A percentile compares a stretch with the other conserved stretches of the same genome.
phyloP scores from a whole-genome alignment of 1,140 invertebrate genomes.

The Armadillidium nasatum region DNA sequence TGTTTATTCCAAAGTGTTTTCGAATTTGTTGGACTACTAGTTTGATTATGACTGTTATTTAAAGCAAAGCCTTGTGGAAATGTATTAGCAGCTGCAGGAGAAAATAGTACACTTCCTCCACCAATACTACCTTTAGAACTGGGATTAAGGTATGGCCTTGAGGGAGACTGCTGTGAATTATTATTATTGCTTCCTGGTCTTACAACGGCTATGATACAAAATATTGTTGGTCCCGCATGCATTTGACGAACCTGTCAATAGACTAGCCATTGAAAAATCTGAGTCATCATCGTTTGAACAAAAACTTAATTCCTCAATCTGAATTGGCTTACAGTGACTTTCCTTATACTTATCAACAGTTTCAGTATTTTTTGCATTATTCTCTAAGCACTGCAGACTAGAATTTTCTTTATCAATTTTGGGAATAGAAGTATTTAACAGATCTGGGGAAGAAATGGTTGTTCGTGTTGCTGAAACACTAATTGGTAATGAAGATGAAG shows the following conservation, averaged over 20 bases:
- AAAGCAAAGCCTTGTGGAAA: not conserved
- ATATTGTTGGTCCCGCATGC: not conserved
- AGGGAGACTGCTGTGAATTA: not conserved
- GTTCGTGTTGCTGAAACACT: too few species aligned
- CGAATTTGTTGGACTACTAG: not conserved
- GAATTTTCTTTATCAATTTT: too few species aligned
- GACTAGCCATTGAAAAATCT: not conserved
- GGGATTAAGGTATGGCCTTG: not conserved
- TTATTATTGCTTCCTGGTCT: not conserved
- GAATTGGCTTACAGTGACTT: not conserved
- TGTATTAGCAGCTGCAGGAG: not conserved
- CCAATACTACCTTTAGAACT: not conserved
- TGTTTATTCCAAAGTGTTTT: slow-evolving; percentile 2
- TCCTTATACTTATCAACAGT: not conserved
- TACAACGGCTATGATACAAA: not conserved
- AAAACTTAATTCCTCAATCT: not conserved
- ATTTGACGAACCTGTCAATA: not conserved
- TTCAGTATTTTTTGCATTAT: not conserved
- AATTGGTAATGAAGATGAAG: too few species aligned
- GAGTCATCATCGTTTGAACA: not conserved
- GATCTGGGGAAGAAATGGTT: too few species aligned
- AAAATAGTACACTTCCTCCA: not conserved
- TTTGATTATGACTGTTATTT: not conserved
- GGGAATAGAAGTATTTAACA: too few species aligned
- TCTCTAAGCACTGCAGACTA: not conserved